A percentile compares a stretch with the other conserved stretches of the same genome.
These are phyloP conservation scores for Malacosoma neustria DNA, from an alignment of 2,888 invertebrate species.

Conservation along the genomic window DNA sequence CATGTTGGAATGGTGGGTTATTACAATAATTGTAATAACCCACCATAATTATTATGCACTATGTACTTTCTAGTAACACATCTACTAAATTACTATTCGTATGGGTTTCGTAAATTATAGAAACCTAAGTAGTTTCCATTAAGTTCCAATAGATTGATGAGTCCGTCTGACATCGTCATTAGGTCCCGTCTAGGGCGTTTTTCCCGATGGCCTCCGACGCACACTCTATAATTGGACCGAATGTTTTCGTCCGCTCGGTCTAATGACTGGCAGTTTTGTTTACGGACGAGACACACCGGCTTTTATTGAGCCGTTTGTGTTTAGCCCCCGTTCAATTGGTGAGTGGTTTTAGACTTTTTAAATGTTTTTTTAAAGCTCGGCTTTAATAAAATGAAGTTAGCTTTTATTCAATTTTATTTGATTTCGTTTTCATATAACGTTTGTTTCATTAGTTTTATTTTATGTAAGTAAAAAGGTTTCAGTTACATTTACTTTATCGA, in stretches of 20 bases:
- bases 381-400: too few species aligned
- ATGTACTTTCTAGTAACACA: too few species aligned
- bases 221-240: slow-evolving; percentile 60
- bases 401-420: too few species aligned
- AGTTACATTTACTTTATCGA: too few species aligned
- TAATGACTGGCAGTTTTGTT: slow-evolving; percentile 71
- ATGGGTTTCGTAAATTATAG: not conserved
- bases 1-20: too few species aligned
- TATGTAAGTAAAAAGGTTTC: too few species aligned
- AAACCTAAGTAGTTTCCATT: not conserved
- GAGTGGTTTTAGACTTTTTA: slow-evolving; percentile 36
- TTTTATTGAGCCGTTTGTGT: slow-evolving; percentile 63
- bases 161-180: slow-evolving; percentile 62
- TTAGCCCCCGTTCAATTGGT: slow-evolving; percentile 38
- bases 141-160: slow-evolving; percentile 52
- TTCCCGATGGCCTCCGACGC: slow-evolving; percentile 28
- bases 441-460: too few species aligned
- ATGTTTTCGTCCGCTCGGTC: slow-evolving; percentile 59
- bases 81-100: too few species aligned
- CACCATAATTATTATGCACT: too few species aligned
- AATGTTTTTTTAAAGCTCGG: too few species aligned
- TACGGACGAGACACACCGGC: slow-evolving; percentile 54
- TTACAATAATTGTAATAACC: too few species aligned
- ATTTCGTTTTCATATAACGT: too few species aligned
- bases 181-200: slow-evolving; percentile 51